phyloP scores from a whole-genome alignment of 2,888 invertebrate genomes.

The Octonoba sinensis region DNA sequence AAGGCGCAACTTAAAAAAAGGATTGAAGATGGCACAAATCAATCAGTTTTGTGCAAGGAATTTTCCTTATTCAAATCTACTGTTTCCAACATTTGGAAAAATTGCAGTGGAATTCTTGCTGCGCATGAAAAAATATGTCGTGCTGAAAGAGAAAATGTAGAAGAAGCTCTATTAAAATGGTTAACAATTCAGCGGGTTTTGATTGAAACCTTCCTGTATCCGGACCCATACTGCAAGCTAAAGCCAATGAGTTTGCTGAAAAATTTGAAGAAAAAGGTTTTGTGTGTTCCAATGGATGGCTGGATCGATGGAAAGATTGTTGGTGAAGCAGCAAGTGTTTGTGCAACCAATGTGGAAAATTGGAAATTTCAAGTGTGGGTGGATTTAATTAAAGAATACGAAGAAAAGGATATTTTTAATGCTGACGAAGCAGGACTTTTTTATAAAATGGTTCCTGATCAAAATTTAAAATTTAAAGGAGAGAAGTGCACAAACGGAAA shows the following conservation, averaged over 20 bases:
- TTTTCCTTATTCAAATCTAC: no score
- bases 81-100: no score
- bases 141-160: no score
- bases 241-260: background rate
- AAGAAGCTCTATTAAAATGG: constrained; percentile 12
- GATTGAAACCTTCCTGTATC: background rate
- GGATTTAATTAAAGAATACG: background rate
- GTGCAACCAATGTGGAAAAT: no score
- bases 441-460: constrained; percentile 8
- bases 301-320: no score
- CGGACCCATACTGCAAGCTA: background rate
- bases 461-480: constrained; percentile 14
- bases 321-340: background rate
- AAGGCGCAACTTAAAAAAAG: no score
- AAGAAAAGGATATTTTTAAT: constrained; percentile 4
- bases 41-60: no score
- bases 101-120: no score
- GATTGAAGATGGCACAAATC: no score
- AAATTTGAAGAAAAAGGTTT: no score
- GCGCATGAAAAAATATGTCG: no score
- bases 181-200: background rate
- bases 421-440: constrained; percentile 5
- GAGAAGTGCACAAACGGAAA: constrained; percentile 3
- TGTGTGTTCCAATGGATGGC: constrained; percentile 1
- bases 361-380: background rate